phyloP scores from a whole-genome alignment of 2,113 vertebrate species.

The Odocoileus hemionus region DNA sequence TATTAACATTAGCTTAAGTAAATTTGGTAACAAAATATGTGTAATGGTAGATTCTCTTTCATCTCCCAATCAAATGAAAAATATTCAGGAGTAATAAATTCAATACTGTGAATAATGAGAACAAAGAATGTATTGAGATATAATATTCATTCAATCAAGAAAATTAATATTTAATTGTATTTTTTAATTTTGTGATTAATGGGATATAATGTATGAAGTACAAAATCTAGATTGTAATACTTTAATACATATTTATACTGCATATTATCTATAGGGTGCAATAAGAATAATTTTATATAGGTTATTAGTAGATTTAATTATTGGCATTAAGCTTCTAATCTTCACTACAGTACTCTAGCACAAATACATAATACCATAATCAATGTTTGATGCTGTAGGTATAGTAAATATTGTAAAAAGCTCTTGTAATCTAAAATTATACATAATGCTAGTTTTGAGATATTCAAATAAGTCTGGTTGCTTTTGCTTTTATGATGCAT shows the following conservation, averaged over 20 bases:
- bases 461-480: background rate
- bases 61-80: background rate
- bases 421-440: background rate
- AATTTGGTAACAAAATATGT: background rate
- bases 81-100: background rate
- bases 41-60: background rate
- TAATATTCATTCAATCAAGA: constrained; percentile 41
- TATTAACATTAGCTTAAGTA: background rate
- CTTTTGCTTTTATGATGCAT: constrained; percentile 39
- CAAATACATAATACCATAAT: too few species aligned
- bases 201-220: too few species aligned
- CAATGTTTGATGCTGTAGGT: too few species aligned
- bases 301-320: too few species aligned
- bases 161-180: constrained; percentile 40
- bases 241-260: too few species aligned
- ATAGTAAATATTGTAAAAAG: background rate
- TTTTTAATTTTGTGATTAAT: constrained; percentile 31
- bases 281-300: too few species aligned
- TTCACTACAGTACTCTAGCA: too few species aligned
- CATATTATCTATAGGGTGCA: too few species aligned
- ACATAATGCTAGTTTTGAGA: background rate
- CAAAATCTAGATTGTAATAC: too few species aligned
- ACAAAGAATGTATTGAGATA: background rate
- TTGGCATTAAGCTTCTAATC: too few species aligned
- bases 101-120: background rate